Base-by-base conservation (phyloP, 1,140 invertebrate genomes). In the Thaumatotibia leucotreta region DNA sequence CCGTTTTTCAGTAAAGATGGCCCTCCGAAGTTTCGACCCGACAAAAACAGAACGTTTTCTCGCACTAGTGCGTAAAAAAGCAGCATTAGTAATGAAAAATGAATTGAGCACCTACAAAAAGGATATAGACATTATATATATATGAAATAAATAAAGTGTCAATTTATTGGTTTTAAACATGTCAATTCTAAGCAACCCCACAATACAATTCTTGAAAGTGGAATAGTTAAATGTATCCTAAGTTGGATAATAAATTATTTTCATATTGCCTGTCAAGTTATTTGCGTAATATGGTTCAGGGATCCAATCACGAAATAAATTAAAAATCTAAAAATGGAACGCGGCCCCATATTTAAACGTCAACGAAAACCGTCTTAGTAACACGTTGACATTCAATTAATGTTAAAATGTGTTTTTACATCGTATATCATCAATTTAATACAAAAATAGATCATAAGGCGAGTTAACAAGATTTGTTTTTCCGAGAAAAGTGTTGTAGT, bases 401-500 rank as follows among this genome's bases (percentile, higher is more conserved):
- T 29, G 52, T 14, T 45, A 45, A 22, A 33, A 33, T 20, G 22
- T 31, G 39, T 45, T 45, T n/a, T 2, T 20, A 20, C 39, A 20
- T 45, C 17, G 14, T 45, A 17, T 45, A 39, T 39, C 39, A 45
- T 20, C 39, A 45, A 20, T 45, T 45, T 45, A 20, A 45, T 45
- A 45, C 39, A 20, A 45, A 45, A 45, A 45, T 45, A 45, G 39
- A 45, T 20, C 39, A 45, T 45, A 45, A 20, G 14, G 39, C 17
- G 39, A 14, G 39, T 17, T 45, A 45, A 20, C 39, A 45, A 45
- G 39, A 45, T 45, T 45, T 45, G 39, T 45, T 45, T 45, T 45
- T 45, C 61, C 33, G 39, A 64, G 62, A 68, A 64, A 68, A 64
- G 67, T 52, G 5, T 45, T 4, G 0, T 14, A 45, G 14, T 45